A percentile compares a stretch with the other conserved stretches of the same genome.
Evolutionary conservation across 2,797 vertebrate species (phyloP).

Genomic region (Aldrovandia affinis): DNA sequence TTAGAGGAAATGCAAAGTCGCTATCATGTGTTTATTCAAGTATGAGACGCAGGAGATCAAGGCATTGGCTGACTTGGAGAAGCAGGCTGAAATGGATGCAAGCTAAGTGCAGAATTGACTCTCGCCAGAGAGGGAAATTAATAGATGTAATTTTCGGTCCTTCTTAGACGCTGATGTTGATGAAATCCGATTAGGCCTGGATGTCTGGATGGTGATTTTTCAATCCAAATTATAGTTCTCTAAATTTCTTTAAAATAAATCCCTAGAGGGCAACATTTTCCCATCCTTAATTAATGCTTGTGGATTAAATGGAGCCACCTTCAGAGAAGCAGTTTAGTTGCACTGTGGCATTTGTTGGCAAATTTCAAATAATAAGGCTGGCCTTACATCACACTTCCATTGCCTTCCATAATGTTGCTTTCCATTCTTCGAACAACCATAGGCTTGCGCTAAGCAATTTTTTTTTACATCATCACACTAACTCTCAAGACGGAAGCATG

Average conservation of each 20-base stretch:
- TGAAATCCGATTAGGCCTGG: background rate
- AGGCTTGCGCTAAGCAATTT: no score
- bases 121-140: background rate
- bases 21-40: constrained; percentile 7
- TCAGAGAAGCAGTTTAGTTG: background rate
- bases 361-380: background rate
- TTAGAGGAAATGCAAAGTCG: background rate
- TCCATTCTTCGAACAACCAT: no score
- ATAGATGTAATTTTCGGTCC: no score
- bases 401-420: background rate
- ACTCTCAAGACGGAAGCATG: no score
- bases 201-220: no score
- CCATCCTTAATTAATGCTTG: background rate
- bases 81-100: background rate
- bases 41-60: background rate
- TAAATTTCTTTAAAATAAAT: no score
- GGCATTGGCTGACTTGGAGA: background rate
- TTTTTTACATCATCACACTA: no score
- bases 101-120: background rate
- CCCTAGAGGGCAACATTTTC: background rate
- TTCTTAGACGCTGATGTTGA: background rate
- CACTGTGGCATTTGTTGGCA: background rate
- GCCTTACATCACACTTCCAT: background rate
- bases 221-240: no score
- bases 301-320: background rate